phyloP scores from a whole-genome alignment of 1,140 invertebrate genomes.

The Apis dorsata region DNA sequence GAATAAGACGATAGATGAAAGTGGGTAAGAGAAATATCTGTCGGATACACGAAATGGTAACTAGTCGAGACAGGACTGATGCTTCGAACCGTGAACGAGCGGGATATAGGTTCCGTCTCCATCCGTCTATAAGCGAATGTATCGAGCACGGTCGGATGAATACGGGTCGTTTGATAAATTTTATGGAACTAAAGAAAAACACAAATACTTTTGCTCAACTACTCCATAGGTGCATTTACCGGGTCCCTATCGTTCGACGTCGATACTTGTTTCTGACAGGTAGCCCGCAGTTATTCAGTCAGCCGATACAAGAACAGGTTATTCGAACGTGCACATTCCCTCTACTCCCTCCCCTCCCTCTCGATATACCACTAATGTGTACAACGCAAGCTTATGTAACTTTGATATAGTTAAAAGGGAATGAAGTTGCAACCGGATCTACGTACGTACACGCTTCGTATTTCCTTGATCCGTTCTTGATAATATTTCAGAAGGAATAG shows the following conservation, averaged over 20 bases:
- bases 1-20: too few species aligned
- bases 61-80: neutral
- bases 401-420: neutral
- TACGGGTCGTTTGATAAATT: conserved; percentile 72
- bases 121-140: conserved; percentile 9
- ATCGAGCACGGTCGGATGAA: conserved; percentile 10
- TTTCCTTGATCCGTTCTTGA: neutral
- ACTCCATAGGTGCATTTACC: conserved; percentile 34
- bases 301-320: conserved; percentile 59
- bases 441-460: neutral
- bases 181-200: conserved; percentile 71
- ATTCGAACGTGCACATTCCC: conserved; percentile 44
- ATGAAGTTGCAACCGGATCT: too few species aligned
- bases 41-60: conserved; percentile 10
- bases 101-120: neutral
- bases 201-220: conserved; percentile 71
- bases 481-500: neutral
- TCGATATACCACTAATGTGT: neutral
- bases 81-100: conserved; percentile 16
- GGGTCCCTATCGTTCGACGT: conserved; percentile 51
- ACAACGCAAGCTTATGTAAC: conserved; percentile 7
- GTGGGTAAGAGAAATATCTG: neutral
- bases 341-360: neutral
- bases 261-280: conserved; percentile 70
- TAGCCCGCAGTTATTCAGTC: conserved; percentile 68